Evolutionary conservation across 1,140 invertebrate species (phyloP).

Genomic region (Phymorhynchus buccinoides): DNA sequence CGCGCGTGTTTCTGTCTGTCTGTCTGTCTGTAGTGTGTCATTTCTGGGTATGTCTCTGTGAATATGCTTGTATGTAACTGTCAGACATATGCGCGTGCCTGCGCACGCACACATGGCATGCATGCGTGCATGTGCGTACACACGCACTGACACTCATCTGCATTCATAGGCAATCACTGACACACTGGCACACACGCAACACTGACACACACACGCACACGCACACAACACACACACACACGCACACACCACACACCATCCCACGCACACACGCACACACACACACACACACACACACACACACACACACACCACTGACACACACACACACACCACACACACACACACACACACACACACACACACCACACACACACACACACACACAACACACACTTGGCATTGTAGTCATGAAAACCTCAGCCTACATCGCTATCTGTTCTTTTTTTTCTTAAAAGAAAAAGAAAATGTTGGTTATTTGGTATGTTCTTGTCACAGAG

Average conservation of each 20-base stretch:
- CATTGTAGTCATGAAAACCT: no score
- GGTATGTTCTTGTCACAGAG: no score
- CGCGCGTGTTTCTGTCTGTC: no score
- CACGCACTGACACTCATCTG: no score
- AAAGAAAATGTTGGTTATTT: no score
- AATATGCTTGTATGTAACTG: not conserved
- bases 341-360: constrained; percentile 22
- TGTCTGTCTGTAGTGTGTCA: no score
- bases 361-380: no score
- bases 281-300: not conserved
- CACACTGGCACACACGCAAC: not conserved
- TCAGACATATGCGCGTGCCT: not conserved
- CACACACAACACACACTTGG: no score
- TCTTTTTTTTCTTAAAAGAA: no score
- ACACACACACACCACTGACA: no score
- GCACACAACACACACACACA: constrained; percentile 1
- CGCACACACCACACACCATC: not conserved
- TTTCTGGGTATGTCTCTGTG: not conserved
- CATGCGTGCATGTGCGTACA: no score
- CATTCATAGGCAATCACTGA: not conserved
- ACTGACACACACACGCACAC: not conserved
- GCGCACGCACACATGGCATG: not conserved
- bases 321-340: constrained; percentile 11
- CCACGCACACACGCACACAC: constrained; percentile 3
- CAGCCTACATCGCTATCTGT: no score